These are phyloP conservation scores for Bagarius yarrelli DNA, from an alignment of 2,113 vertebrate genomes.

Conservation along the genomic window DNA sequence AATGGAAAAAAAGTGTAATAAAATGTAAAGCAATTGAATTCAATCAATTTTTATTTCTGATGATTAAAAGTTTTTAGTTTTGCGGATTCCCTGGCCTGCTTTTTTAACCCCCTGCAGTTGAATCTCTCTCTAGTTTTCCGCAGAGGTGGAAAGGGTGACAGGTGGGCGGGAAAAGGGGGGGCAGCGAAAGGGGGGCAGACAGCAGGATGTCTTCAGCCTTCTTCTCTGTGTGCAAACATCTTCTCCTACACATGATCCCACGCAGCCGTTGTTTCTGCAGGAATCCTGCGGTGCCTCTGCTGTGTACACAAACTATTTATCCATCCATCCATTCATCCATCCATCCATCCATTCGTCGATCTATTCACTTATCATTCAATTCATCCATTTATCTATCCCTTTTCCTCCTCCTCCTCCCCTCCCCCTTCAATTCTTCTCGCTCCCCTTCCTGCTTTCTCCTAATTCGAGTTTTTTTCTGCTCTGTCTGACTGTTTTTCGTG, in stretches of 20 bases:
- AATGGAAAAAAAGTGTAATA: neutral
- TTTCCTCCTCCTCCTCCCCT: constrained; percentile 18
- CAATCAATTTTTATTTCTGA: too few relatives aligned
- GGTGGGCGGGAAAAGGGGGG: neutral
- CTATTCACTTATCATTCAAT: too few relatives aligned
- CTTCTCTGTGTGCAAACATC: constrained; percentile 43
- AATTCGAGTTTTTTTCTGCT: constrained; percentile 7
- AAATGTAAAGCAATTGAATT: neutral
- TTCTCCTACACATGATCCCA: constrained; percentile 44
- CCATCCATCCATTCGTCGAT: constrained; percentile 37
- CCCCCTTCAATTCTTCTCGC: constrained; percentile 15
- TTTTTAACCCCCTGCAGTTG: neutral
- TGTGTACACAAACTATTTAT: constrained; percentile 41
- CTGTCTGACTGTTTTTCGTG: constrained; percentile 4
- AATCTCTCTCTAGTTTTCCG: neutral
- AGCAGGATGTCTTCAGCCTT: constrained; percentile 5
- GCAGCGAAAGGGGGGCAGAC: neutral
- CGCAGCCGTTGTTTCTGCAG: constrained; percentile 14
- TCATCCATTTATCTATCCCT: constrained; percentile 24
- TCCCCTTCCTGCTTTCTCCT: constrained; percentile 12
- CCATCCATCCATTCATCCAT: constrained; percentile 20
- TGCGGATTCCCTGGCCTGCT: too few relatives aligned
- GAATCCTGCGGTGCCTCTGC: constrained; percentile 21
- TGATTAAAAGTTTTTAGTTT: too few relatives aligned
- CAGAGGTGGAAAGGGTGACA: neutral